Evolutionary conservation across 2,888 invertebrate species (phyloP), one percentile per base, ranked within the genome.

Genomic region (Diploptera punctata): DNA sequence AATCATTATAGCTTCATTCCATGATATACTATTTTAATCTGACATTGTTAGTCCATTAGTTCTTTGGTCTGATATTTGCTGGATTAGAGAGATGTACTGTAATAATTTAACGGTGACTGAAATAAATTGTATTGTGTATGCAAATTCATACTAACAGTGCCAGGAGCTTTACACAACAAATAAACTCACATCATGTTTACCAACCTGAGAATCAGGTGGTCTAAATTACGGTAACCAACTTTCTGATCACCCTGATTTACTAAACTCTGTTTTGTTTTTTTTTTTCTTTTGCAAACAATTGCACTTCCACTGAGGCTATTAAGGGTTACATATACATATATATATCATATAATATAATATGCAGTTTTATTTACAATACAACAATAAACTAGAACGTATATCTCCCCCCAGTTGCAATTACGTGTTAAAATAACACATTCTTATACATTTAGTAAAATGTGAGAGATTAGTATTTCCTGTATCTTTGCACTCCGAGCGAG

Each of bases 321-420:
- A 67, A 62, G 54, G 60, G 26, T 47, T 68, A 72, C 61, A 72
- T 60, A 19, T 72, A n/a, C n/a, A n/a, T n/a, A n/a, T n/a, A n/a
- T n/a, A 68, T 72, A 68, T 43, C 10, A 33, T 33, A 68, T 72
- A 60, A 44, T 68, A 68, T 67, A 47, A 70, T 57, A 67, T 65
- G 44, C 47, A 67, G 57, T 24, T 71, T 52, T 67, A 71, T 72
- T 38, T 74, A 74, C 74, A 74, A 47, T 74, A 74, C 69, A 72
- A 74, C 72, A 72, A 71, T 65, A 65, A 72, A 68, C 69, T 72
- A 74, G 38, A 68, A 69, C 13, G 70, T 65, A 70, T 70, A 67
- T 31, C 54, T 61, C 52, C 43, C 26, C 44, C 44, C 19, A 38
- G 31, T 26, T 44, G 18, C 65, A 44, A 19, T n/a, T 65, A 31